Conservation (phyloP, 2,888 invertebrate genomes). For the Frankliniella fusca region DNA sequence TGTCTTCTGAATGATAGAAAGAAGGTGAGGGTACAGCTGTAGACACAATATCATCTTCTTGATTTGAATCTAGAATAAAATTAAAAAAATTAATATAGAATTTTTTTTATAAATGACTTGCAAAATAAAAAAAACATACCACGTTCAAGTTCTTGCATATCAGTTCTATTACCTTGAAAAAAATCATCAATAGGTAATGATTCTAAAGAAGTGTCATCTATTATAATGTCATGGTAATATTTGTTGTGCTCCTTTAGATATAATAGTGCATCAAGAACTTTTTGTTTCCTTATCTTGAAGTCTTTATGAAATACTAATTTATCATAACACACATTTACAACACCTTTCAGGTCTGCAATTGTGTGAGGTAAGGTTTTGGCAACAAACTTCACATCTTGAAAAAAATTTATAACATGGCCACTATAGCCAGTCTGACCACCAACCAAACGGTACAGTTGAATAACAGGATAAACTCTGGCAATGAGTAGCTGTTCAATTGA, state of each 20-base stretch:
- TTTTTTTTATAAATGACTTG: no score
- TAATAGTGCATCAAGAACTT: neutral
- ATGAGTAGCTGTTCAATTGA: neutral
- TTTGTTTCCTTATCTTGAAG: neutral
- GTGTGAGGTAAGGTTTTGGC: neutral
- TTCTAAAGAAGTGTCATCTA: no score
- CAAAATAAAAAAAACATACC: no score
- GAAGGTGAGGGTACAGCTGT: neutral
- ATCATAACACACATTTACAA: neutral
- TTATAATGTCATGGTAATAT: no score
- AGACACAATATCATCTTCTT: neutral
- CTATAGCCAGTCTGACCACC: constrained; percentile 2
- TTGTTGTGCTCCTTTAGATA: no score
- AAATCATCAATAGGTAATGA: no score
- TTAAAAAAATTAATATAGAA: neutral
- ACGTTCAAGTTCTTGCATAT: no score
- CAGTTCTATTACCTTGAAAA: no score
- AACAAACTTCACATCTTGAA: neutral
- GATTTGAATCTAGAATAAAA: neutral
- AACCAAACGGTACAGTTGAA: neutral
- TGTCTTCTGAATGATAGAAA: no score
- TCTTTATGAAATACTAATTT: neutral
- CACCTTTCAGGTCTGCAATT: neutral
- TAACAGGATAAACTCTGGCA: neutral
- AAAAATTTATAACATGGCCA: neutral